Percentiles rank a stretch among this genome's conserved stretches.
Conservation (phyloP, 2,888 invertebrate genomes). For the Drosophila tripunctata region DNA sequence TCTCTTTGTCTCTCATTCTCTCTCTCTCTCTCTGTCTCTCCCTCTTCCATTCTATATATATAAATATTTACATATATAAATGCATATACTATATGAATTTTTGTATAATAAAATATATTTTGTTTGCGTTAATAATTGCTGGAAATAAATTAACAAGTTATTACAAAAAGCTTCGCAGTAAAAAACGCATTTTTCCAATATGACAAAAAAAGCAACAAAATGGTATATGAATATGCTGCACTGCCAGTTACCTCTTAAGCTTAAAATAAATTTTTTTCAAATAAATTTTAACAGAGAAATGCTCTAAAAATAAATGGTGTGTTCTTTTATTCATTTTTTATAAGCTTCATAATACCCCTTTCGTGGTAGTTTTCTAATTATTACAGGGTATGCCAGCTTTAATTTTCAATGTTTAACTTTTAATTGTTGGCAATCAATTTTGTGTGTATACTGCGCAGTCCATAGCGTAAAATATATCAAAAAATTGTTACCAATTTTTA, state of each 20-base stretch:
- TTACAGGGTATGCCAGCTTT: slow-evolving; percentile 28
- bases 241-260: background rate
- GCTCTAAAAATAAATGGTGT: no score
- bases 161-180: slow-evolving; percentile 47
- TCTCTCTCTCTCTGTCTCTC: no score
- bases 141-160: slow-evolving; percentile 76
- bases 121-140: slow-evolving; percentile 78
- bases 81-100: slow-evolving; percentile 13
- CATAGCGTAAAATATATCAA: slow-evolving; percentile 65
- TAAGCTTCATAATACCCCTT: background rate
- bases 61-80: slow-evolving; percentile 16
- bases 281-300: background rate
- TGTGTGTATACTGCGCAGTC: slow-evolving; percentile 42
- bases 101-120: slow-evolving; percentile 49
- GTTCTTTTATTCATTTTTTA: no score
- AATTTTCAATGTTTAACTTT: slow-evolving; percentile 78
- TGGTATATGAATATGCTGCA: background rate
- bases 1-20: slow-evolving; percentile 9
- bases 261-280: background rate
- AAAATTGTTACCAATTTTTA: slow-evolving; percentile 48
- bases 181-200: slow-evolving; percentile 9
- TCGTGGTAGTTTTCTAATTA: background rate
- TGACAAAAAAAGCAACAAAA: background rate
- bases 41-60: slow-evolving; percentile 11
- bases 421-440: slow-evolving; percentile 78